These are phyloP conservation scores for Athene cunicularia DNA, from an alignment of 2,113 vertebrate genomes.

Conservation along the genomic window DNA sequence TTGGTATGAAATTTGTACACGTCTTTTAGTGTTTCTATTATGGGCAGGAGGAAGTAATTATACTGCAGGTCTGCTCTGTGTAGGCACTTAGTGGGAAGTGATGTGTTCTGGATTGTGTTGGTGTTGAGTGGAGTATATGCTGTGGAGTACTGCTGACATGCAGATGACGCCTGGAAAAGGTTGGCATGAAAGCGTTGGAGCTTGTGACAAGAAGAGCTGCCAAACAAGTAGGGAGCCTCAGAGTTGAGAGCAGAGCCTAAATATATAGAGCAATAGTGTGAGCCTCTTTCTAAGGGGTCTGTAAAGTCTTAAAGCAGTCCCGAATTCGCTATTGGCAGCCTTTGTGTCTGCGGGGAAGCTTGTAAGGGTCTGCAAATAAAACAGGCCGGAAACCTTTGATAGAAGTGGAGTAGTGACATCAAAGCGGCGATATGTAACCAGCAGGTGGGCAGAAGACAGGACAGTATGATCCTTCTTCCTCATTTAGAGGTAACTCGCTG, in stretches of 20 bases:
- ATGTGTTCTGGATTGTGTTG: constrained; percentile 32
- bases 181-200: neutral
- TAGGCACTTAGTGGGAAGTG: constrained; percentile 22
- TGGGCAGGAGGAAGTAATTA: neutral
- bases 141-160: neutral
- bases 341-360: neutral
- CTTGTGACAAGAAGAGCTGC: constrained; percentile 43
- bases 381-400: neutral
- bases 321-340: neutral
- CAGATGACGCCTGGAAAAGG: constrained; percentile 38
- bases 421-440: neutral
- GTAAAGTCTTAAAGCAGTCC: neutral
- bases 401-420: neutral
- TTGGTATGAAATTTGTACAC: accelerated
- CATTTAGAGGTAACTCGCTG: neutral
- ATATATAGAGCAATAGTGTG: neutral
- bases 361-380: neutral
- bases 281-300: neutral
- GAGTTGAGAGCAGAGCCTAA: constrained; percentile 4
- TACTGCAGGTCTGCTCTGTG: constrained; percentile 26
- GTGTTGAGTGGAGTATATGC: neutral
- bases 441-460: neutral
- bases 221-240: neutral
- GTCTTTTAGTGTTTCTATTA: neutral
- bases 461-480: neutral